Evolutionary conservation across 2,113 vertebrate species (phyloP).

Genomic region (Rutilus rutilus): DNA sequence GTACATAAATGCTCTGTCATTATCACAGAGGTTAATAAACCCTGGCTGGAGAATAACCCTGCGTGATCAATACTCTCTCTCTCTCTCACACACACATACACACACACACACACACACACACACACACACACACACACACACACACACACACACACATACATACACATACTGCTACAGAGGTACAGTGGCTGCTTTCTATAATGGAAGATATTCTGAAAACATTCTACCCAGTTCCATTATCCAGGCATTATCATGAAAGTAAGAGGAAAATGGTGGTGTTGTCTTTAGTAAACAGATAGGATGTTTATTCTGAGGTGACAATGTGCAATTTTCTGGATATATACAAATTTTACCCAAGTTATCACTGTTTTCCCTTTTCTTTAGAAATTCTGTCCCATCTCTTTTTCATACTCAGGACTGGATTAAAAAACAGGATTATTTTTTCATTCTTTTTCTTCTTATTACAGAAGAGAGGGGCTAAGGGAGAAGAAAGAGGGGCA

Average conservation of each 20-base stretch:
- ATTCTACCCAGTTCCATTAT: constrained; percentile 5
- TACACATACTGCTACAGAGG: constrained; percentile 16
- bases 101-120: too few relatives aligned
- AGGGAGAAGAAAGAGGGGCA: constrained; percentile 45
- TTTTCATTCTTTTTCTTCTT: constrained; percentile 14
- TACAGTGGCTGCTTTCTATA: background rate
- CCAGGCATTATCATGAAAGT: constrained; percentile 7
- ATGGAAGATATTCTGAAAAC: background rate
- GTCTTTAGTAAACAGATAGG: background rate
- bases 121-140: constrained; percentile 42
- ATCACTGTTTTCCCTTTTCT: background rate
- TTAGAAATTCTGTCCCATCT: background rate
- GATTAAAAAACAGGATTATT: constrained; percentile 61
- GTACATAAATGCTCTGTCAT: constrained; percentile 77
- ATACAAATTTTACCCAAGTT: background rate
- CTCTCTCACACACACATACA: background rate
- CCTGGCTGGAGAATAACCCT: constrained; percentile 74
- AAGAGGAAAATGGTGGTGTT: background rate
- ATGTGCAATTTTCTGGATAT: background rate
- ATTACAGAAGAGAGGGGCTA: constrained; percentile 63
- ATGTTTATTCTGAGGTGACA: constrained; percentile 2
- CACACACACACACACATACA: constrained; percentile 32
- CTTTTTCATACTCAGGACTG: background rate
- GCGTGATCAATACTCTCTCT: constrained; percentile 68
- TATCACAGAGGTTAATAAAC: constrained; percentile 76